Evolutionary conservation across 2,797 vertebrate genomes (phyloP), one percentile per base, ranked within the genome.

Genomic region (Paramormyrops hopkinsi): DNA sequence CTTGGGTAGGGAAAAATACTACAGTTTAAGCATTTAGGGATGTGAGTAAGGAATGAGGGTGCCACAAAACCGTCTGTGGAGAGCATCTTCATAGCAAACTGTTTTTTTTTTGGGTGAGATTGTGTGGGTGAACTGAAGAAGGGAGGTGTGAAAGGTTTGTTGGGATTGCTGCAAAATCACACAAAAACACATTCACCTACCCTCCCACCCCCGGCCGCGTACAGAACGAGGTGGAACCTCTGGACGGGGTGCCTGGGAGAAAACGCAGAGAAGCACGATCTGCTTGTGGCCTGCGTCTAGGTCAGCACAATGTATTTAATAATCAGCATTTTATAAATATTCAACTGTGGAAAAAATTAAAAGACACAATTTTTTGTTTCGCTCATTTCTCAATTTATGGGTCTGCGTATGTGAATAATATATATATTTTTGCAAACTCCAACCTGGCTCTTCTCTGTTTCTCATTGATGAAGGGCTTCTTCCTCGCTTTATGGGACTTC

Each of bases 1-100:
- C 95, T 96, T 95, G 96, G 94, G 94, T 96, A 96, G 95, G 86
- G 90, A 69, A 88, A 89, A 91, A 89, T 88, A 90, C 37, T 87
- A 87, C 62, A 62, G 59, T 83, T 89, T 86, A 86, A 89, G 90
- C 88, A 89, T 90, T 90, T 90, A 88, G 88, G 82, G 50, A 12
- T 62, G 84, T 79, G 44, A 54, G 82, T 89, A 87, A 82, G 86
- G 88, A 90, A 53, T 79, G 54, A 89, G 53, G 84, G 29, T 25
- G 69, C 51, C 48, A 29, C 50, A 89, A 2, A 82, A 89, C 59
- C 53, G 86, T 90, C 86, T 82, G 83, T 76, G n/a, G 46, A 73
- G 46, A 85, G 88, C 44, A 46, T 86, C 53, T 62, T 87, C 25
- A 89, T 83, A 87, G 59, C 59, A 53, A 41, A 54, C 12, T 46